Base-by-base conservation (phyloP, 2,797 vertebrate genomes). In the Myotis planiceps region DNA sequence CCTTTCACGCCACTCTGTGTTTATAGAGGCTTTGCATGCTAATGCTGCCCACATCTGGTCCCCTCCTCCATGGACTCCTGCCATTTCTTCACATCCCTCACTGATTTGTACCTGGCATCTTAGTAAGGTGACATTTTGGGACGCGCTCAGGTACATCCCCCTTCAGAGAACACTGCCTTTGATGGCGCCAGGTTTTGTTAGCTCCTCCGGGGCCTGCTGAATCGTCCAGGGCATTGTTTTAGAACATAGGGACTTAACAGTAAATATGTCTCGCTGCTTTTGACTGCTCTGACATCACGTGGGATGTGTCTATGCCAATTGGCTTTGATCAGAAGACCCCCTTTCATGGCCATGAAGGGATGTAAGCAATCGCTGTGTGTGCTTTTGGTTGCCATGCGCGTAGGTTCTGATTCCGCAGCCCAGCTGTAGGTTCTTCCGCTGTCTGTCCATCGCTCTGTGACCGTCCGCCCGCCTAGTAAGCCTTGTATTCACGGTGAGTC, bases 401-500 rank as follows among this genome's bases (percentile, higher is more conserved):
- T 45, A 51, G 71, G 53, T 5, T 75, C 76, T 47, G 39, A 58
- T 27, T 65, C 63, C 23, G 66, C 29, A n/a, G 39, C 63, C 37
- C 37, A 10, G 63, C 82, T 72, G 3, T 58, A 27, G 63, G 80
- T 53, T 16, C 45, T 55, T 34, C 69, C 14, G 0, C 75, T 6
- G 6, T 68, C 69, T 69, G 32, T 23, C 34, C n/a, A 7, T 27
- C 53, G 63, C 75, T 76, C 5, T 16, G 3, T 51, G 58, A 58
- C 66, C 51, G 21, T 58, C 60, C 7, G 0, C 60, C 10, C 25
- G 65, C 47, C 39, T 45, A 37, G 3, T 9, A 6, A 39, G 19
- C 12, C 0, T 8, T 25, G 15, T 37, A n/a, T 13, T 13, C 3
- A 0, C 2, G 23, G 82, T 34, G 47, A 15, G 5, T 4, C 0